A percentile compares a stretch with the other conserved stretches of the same genome.
phyloP scores from a whole-genome alignment of 2,888 invertebrate genomes.

The Drosophila acutilabella region DNA sequence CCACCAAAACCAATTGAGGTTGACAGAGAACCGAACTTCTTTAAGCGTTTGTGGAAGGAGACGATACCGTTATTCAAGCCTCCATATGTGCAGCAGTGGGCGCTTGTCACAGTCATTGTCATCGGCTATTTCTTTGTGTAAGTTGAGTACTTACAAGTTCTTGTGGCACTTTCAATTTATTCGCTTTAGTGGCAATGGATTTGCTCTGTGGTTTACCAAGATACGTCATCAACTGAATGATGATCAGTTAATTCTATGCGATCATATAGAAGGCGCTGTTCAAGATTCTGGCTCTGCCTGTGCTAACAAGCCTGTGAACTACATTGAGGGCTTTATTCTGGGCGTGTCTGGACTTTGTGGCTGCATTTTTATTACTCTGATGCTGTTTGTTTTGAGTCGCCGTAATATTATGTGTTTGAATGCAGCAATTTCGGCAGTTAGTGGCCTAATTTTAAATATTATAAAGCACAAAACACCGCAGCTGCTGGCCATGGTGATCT shows the following conservation, averaged over 20 bases:
- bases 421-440: background rate
- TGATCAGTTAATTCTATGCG: background rate
- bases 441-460: constrained; percentile 36
- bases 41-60: constrained; percentile 11
- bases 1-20: rapidly evolving
- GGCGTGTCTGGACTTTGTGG: background rate
- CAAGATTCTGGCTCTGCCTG: background rate
- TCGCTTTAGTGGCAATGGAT: constrained; percentile 30
- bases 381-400: constrained; percentile 15
- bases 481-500: constrained; percentile 7
- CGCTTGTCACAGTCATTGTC: background rate
- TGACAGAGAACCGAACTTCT: background rate
- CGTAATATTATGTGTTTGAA: constrained; percentile 6
- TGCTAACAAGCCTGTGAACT: background rate
- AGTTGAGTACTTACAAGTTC: background rate
- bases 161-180: too few relatives aligned
- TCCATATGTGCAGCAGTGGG: background rate
- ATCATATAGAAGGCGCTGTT: background rate
- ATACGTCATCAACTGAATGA: constrained; percentile 3
- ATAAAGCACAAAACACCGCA: background rate
- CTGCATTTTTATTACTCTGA: constrained; percentile 4
- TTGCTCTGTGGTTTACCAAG: constrained; percentile 22
- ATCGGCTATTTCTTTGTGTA: constrained; percentile 30
- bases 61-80: constrained; percentile 14
- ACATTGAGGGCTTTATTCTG: constrained; percentile 13